These are phyloP conservation scores for Apogon hyalosoma DNA, from an alignment of 2,797 vertebrate species.

Conservation along the genomic window DNA sequence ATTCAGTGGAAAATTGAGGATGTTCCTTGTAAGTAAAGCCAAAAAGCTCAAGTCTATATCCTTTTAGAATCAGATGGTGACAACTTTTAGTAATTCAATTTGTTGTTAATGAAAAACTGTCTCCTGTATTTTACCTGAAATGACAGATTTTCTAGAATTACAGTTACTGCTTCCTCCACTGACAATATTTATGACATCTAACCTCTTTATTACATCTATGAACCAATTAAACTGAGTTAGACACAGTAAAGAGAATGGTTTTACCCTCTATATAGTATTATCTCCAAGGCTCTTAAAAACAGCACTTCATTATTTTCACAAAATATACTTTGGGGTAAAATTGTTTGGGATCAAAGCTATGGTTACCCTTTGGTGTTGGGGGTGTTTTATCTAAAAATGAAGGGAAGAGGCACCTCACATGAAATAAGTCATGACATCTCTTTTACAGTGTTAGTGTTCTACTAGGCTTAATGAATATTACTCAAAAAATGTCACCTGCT, in stretches of 20 bases:
- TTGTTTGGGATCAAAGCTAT: not conserved
- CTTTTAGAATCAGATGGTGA: not conserved
- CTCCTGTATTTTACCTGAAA: not conserved
- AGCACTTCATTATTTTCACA: not conserved
- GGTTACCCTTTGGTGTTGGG: not conserved
- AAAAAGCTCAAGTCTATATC: not conserved
- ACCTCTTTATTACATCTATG: slow-evolving; percentile 1
- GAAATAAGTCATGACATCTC: no score
- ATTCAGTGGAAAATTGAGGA: no score
- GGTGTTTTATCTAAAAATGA: not conserved
- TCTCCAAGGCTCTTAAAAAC: not conserved
- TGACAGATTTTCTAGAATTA: not conserved
- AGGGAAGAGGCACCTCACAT: not conserved
- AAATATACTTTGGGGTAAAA: not conserved
- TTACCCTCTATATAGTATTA: not conserved
- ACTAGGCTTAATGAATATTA: no score
- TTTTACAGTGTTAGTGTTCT: no score
- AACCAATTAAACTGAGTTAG: not conserved
- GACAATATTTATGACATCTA: not conserved
- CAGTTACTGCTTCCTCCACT: not conserved
- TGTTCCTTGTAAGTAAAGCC: no score
- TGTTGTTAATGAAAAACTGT: not conserved
- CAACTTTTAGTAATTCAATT: not conserved
- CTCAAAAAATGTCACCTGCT: no score
- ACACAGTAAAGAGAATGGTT: not conserved